Conservation (phyloP, 2,888 invertebrate species). For the Notodonta dromedarius region DNA sequence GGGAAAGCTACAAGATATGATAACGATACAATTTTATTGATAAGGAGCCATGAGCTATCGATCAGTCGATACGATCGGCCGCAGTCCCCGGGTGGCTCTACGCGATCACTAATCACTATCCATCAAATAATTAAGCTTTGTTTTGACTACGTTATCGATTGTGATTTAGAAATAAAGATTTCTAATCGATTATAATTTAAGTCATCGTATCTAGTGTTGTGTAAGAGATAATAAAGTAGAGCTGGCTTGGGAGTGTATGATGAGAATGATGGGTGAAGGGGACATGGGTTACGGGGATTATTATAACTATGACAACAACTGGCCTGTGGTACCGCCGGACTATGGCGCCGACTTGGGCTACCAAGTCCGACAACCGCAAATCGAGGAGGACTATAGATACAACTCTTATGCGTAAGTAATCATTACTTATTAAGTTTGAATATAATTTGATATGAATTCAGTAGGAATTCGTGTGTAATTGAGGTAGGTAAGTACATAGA, state of each 20-base stretch:
- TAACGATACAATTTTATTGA: constrained; percentile 81
- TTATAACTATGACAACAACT: constrained; percentile 85
- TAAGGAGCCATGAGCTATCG: constrained; percentile 76
- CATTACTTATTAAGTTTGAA: background rate
- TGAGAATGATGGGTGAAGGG: constrained; percentile 84
- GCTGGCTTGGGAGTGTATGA: constrained; percentile 55
- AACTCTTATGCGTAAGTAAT: constrained; percentile 84
- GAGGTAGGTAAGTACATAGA: background rate
- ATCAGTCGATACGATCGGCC: constrained; percentile 75
- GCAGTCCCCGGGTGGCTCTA: constrained; percentile 50
- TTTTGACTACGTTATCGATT: constrained; percentile 44
- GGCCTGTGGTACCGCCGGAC: constrained; percentile 89
- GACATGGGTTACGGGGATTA: constrained; percentile 84
- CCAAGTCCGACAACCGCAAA: constrained; percentile 67
- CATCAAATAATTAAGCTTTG: constrained; percentile 42
- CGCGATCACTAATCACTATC: constrained; percentile 43
- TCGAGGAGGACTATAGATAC: constrained; percentile 88
- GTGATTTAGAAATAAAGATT: constrained; percentile 49
- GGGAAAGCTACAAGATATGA: constrained; percentile 83
- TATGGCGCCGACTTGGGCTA: constrained; percentile 83
- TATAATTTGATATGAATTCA: background rate
- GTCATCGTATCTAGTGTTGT: constrained; percentile 28
- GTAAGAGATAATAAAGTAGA: constrained; percentile 19
- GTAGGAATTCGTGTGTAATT: background rate
- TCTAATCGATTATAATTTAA: constrained; percentile 26